Conservation (phyloP, 2,797 vertebrate species). For the Cottoperca gobio region DNA sequence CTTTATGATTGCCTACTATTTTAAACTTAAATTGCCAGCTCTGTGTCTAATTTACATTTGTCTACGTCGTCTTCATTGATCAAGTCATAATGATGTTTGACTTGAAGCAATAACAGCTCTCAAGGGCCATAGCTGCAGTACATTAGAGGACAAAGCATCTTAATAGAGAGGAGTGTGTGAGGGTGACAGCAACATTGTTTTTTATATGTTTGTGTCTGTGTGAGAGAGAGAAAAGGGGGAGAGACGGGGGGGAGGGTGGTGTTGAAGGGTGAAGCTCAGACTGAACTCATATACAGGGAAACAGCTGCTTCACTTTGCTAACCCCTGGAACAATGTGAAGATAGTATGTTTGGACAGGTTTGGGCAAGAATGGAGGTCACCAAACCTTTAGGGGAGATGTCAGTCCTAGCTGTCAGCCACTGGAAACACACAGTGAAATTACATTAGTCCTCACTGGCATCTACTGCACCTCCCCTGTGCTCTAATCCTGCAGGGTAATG, state of each 20-base stretch:
- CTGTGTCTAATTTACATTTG: conserved; percentile 1
- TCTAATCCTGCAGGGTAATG: conserved; percentile 53
- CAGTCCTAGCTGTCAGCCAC: conserved; percentile 74
- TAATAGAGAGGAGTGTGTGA: conserved; percentile 23
- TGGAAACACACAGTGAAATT: conserved; percentile 74
- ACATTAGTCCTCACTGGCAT: conserved; percentile 66
- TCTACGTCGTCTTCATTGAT: conserved; percentile 29
- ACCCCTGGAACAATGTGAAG: conserved; percentile 83
- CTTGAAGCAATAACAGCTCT: conserved; percentile 42
- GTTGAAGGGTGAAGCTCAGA: conserved; percentile 47
- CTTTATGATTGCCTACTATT: background rate
- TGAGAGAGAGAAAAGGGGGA: conserved; percentile 16
- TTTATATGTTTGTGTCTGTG: conserved; percentile 37
- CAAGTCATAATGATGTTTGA: conserved; percentile 53
- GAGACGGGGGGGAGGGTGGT: background rate
- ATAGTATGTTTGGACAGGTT: conserved; percentile 84
- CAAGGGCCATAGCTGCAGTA: conserved; percentile 18
- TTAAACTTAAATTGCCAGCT: background rate
- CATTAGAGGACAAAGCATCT: conserved; percentile 36
- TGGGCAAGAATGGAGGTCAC: conserved; percentile 81
- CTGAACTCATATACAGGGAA: conserved; percentile 79
- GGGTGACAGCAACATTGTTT: conserved; percentile 37
- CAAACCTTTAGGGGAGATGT: conserved; percentile 77
- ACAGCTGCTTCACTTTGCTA: conserved; percentile 84
- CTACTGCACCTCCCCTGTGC: conserved; percentile 48